Evolutionary conservation across 2,113 vertebrate species (phyloP).

Genomic region (Glareola pratincola): DNA sequence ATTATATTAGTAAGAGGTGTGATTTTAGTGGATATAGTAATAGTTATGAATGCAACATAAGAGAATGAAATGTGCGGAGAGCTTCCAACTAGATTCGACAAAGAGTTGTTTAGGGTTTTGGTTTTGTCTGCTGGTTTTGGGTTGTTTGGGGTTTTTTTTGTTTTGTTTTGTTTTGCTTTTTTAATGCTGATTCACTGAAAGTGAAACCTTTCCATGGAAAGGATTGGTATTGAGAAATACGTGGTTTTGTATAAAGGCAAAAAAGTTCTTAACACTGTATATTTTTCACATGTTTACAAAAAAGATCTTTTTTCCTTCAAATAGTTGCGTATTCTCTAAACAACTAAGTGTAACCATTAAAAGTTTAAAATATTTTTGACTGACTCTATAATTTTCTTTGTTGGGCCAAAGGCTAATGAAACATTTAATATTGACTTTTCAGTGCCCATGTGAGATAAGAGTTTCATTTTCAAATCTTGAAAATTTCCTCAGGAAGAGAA

Average conservation of each 20-base stretch:
- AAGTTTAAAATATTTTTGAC: neutral
- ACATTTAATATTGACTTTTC: neutral
- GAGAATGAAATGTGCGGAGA: neutral
- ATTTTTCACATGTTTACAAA: neutral
- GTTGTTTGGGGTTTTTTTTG: neutral
- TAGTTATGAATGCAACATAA: neutral
- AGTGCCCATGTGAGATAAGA: neutral
- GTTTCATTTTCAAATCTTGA: neutral
- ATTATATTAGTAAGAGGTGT: neutral
- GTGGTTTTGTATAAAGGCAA: neutral
- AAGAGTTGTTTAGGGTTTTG: neutral
- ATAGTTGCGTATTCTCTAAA: neutral
- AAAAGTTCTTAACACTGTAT: neutral
- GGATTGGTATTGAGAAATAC: neutral
- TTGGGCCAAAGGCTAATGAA: neutral
- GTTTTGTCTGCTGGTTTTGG: neutral
- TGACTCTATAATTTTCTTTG: neutral
- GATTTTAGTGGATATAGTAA: neutral
- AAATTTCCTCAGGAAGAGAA: neutral
- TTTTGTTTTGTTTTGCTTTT: neutral
- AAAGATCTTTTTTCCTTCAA: neutral
- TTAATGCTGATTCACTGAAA: neutral
- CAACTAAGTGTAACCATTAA: neutral
- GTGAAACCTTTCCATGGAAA: neutral
- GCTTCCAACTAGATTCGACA: neutral